Conservation (phyloP, 1,140 invertebrate genomes). For the Euwallacea similis region DNA sequence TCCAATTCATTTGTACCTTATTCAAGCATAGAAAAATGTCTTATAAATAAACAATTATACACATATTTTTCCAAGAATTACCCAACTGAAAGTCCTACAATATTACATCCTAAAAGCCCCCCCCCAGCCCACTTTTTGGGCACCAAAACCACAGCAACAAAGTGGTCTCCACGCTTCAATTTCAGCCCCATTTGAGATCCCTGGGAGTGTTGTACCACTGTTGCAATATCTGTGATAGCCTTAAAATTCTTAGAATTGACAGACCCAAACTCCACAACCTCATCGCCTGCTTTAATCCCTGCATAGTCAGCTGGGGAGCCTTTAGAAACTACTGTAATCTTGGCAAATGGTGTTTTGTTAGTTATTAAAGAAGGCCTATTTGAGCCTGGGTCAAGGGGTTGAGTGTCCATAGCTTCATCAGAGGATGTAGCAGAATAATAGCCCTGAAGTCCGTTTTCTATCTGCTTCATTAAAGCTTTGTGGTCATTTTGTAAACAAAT, state of each 20-base stretch:
- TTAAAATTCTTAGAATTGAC: constrained; percentile 74
- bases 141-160: constrained; percentile 62
- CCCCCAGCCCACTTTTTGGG: constrained; percentile 72
- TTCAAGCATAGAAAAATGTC: too few relatives aligned
- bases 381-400: constrained; percentile 54
- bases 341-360: constrained; percentile 63
- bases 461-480: constrained; percentile 80
- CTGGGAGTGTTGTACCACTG: constrained; percentile 74
- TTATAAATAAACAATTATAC: too few relatives aligned
- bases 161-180: constrained; percentile 60
- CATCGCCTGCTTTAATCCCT: constrained; percentile 74
- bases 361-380: constrained; percentile 23
- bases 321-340: constrained; percentile 70
- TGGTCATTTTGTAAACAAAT: constrained; percentile 93
- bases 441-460: constrained; percentile 72
- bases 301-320: constrained; percentile 81
- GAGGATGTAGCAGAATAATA: constrained; percentile 55
- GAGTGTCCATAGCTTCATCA: constrained; percentile 31
- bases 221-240: constrained; percentile 66
- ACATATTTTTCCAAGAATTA: not conserved
- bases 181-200: constrained; percentile 64
- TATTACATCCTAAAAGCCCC: constrained; percentile 77
- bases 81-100: constrained; percentile 45
- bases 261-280: constrained; percentile 82
- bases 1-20: too few relatives aligned